Percentiles rank a stretch among this genome's conserved stretches.
Evolutionary conservation across 2,888 invertebrate genomes (phyloP).

Genomic region (Trypoxylon attenuatum): DNA sequence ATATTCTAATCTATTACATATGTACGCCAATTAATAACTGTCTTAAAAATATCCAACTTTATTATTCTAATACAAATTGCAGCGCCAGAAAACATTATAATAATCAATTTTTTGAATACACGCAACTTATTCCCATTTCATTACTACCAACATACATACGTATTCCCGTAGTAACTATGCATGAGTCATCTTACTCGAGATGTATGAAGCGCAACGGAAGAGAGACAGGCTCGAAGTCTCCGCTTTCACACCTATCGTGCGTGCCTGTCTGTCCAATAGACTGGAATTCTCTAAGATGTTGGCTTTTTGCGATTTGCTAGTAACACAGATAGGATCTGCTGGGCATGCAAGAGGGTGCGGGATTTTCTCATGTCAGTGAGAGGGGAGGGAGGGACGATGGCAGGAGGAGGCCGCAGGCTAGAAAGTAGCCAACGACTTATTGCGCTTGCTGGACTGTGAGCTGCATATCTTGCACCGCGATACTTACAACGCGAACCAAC

Average conservation of each 20-base stretch:
- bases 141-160: too few relatives aligned
- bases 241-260: neutral
- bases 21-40: too few relatives aligned
- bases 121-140: too few relatives aligned
- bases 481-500: constrained; percentile 41
- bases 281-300: neutral
- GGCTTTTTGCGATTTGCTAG: neutral
- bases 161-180: too few relatives aligned
- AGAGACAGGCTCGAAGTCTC: too few relatives aligned
- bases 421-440: constrained; percentile 62
- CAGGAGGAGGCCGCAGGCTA: constrained; percentile 61
- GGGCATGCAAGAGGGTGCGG: neutral
- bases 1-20: too few relatives aligned
- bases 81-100: too few relatives aligned
- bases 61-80: too few relatives aligned
- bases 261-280: neutral
- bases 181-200: too few relatives aligned
- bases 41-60: too few relatives aligned
- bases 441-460: constrained; percentile 44
- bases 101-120: too few relatives aligned
- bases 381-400: constrained; percentile 38
- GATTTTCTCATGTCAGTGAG: constrained; percentile 2
- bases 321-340: neutral
- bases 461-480: constrained; percentile 40
- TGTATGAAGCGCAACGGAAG: too few relatives aligned